These are phyloP conservation scores for Spodoptera litura DNA, from an alignment of 1,140 invertebrate species.

Conservation along the genomic window DNA sequence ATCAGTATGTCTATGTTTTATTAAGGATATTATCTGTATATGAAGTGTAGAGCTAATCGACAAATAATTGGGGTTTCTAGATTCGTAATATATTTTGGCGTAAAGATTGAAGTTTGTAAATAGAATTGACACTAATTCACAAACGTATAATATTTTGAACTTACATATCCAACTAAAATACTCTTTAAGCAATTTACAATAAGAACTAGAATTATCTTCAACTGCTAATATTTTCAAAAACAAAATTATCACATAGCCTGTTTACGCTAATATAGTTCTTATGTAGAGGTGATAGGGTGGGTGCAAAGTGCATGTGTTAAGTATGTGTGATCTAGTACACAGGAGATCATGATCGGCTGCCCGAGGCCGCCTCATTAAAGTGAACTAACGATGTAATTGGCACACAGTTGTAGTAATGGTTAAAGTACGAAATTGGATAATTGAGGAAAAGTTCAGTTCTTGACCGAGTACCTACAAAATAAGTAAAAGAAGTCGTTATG, in stretches of 20 bases:
- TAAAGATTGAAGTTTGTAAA: conserved; percentile 1
- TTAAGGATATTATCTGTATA: too few species aligned
- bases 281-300: not conserved
- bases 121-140: conserved; percentile 9
- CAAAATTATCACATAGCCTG: not conserved
- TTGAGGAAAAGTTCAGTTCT: conserved; percentile 32
- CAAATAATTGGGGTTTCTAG: not conserved
- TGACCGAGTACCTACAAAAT: not conserved
- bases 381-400: conserved; percentile 59
- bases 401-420: conserved; percentile 37
- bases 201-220: conserved; percentile 40
- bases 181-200: conserved; percentile 39
- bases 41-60: not conserved
- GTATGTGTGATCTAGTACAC: conserved; percentile 45
- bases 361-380: conserved; percentile 55
- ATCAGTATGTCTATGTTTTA: not conserved
- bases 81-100: not conserved
- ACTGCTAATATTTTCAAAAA: conserved; percentile 37
- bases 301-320: not conserved
- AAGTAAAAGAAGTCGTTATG: not conserved
- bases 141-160: conserved; percentile 1
- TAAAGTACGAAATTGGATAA: conserved; percentile 48
- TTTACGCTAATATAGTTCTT: not conserved
- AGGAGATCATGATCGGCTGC: conserved; percentile 51
- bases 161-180: conserved; percentile 29